These are phyloP conservation scores for Pelmatolapia mariae DNA, from an alignment of 2,113 vertebrate genomes.

Conservation along the genomic window DNA sequence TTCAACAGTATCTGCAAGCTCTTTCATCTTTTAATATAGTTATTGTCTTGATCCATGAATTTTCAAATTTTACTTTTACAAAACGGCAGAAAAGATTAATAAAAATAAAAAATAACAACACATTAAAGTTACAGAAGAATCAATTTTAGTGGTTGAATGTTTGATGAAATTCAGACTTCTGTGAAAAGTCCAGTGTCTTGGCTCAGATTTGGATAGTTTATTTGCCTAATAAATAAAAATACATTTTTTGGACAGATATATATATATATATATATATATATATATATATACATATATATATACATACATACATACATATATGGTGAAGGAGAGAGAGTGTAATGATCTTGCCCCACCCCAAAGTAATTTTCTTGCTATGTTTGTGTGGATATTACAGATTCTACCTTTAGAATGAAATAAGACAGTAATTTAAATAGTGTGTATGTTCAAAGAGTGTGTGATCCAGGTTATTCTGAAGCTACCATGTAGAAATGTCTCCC, in stretches of 20 bases:
- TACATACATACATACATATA: no score
- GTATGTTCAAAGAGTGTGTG: neutral
- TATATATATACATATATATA: no score
- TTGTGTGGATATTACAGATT: neutral
- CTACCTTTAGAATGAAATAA: neutral
- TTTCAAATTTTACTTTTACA: neutral
- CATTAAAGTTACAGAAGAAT: neutral
- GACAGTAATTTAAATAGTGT: neutral
- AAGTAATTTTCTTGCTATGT: neutral
- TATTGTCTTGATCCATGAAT: neutral
- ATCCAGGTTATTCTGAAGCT: neutral
- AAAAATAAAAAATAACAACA: neutral
- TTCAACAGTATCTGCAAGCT: rapidly evolving
- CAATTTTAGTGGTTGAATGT: neutral
- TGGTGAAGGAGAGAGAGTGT: no score
- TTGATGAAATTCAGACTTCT: neutral
- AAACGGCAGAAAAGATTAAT: neutral
- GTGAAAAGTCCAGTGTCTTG: neutral
- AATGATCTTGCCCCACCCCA: no score
- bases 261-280: no score
- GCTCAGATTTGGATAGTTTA: neutral
- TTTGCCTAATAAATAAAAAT: rapidly evolving
- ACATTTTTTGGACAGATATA: neutral
- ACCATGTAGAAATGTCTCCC: neutral
- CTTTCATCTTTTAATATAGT: neutral